Evolutionary conservation across 1,140 invertebrate species (phyloP), one percentile per base, ranked within the genome.

Genomic region (Zaprionus inermis): DNA sequence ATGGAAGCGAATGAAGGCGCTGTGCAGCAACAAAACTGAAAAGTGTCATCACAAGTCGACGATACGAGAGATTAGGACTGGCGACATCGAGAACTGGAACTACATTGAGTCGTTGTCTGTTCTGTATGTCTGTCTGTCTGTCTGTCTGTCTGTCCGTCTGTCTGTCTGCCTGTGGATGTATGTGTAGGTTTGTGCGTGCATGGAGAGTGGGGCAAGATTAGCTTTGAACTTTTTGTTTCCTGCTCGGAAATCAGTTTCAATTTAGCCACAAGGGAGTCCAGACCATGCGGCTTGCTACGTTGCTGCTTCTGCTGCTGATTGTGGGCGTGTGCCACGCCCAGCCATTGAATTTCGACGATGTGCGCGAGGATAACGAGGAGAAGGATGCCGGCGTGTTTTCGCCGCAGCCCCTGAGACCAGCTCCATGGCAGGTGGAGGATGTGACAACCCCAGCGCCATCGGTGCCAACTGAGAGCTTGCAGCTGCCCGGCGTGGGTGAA

Each of bases 401-500:
- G 7, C 78, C 82, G 0, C 72, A 73, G 18, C 82, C 70, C 0
- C 44, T 86, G 11, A 76, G 41, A 36, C 67, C 70, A 5, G 66
- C 73, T 0, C 64, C 83, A 0, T 83, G 83, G 82, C 54, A 71
- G 38, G 10, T 18, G 16, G 12, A 10, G 2, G 24, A 32, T 20
- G 20, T 5, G 1, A 1, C 72, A 20, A 1, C 41, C 2, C 36
- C 55, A 2, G 4, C n/a, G 14, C 12, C 36, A 14, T 3, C 72
- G 11, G 24, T 2, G 3, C 24, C 56, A 6, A 34, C 9, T 9
- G 41, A 12, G 3, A 16, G 41, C 12, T 1, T 89, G 24, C 57
- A 72, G 9, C 57, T 89, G 18, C 90, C 90, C 18, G 80, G 76
- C 1, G 71, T 91, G 6, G 90, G 90, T 16, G 32, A 73, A 11